Evolutionary conservation across 2,113 vertebrate species (phyloP), one percentile per base, ranked within the genome.

Genomic region (Desmodus rotundus): DNA sequence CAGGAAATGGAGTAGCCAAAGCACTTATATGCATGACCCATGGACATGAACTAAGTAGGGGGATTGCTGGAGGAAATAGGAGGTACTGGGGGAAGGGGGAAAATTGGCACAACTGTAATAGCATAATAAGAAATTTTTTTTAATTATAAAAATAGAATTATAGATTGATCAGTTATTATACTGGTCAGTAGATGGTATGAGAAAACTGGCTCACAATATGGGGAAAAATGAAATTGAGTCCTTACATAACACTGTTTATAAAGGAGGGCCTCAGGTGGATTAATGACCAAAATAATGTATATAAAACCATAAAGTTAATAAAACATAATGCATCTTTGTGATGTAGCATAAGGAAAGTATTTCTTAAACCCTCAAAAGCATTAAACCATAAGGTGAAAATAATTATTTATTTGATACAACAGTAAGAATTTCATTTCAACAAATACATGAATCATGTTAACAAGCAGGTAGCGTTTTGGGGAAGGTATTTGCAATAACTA

Each of bases 321-420:
- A 95, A 86, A 50, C 4, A 31, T 43, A 80, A 77, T 77, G 20
- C 24, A 67, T 47, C 16, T 92, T 88, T 96, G n/a, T 96, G 33
- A 43, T 47, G 67, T 94, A 74, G 24, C 95, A 36, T 87, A 90
- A 82, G 20, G 43, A 77, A 87, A 91, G 11, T 87, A 73, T 41
- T 88, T 82, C 28, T 83, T 92, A 82, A 91, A 86, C 68, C 50
- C 43, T 70, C 14, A 86, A 68, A 70, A 87, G 10, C 31, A 28
- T 86, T 74, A 96, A 92, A 58, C 22, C 24, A 26, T 80, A 84
- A 84, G 54, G 19, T 94, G 5, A 80, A 86, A 85, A 83, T 76
- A 95, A 68, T 17, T 0, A 61, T 63, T 95, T 56, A 89, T 68
- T 93, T 93, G 50, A 61, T 86, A 68, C 7, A 54, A 43, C 47